These are phyloP conservation scores for Anas platyrhynchos DNA, from an alignment of 2,113 vertebrate species.

Conservation along the genomic window DNA sequence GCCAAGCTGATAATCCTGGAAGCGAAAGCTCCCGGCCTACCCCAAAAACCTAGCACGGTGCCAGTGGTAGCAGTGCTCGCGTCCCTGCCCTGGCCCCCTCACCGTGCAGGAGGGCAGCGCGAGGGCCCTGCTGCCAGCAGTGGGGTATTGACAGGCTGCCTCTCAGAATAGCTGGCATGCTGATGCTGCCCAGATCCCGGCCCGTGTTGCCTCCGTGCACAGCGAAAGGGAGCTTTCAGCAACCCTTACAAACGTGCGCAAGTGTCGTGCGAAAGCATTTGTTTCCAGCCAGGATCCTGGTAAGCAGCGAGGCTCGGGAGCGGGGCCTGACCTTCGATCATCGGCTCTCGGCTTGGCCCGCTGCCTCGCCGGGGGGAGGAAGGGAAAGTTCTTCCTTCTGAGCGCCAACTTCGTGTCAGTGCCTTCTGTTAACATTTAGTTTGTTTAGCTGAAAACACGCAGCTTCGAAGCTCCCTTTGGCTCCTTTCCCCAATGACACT, in stretches of 20 bases:
- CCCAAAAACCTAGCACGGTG: background rate
- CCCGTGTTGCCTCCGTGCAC: conserved; percentile 10
- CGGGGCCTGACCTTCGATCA: conserved; percentile 55
- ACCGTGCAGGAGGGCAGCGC: background rate
- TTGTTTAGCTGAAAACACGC: background rate
- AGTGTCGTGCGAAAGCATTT: conserved; percentile 39
- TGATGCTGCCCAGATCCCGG: background rate
- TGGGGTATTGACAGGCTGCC: conserved; percentile 17
- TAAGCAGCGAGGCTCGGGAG: conserved; percentile 47
- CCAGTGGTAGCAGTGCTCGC: background rate
- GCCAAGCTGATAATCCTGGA: background rate
- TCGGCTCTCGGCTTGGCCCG: conserved; percentile 24
- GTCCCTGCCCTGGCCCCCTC: background rate
- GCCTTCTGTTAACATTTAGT: conserved; percentile 27
- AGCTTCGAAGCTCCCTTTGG: background rate
- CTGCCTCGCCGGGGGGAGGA: conserved; percentile 20
- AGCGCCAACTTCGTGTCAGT: conserved; percentile 42
- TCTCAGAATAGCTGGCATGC: background rate
- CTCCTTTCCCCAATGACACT: background rate
- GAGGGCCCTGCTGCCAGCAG: background rate
- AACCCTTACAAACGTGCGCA: background rate
- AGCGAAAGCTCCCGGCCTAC: background rate
- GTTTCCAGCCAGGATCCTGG: conserved; percentile 41
- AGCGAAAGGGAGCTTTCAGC: conserved; percentile 57
- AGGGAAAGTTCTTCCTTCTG: conserved; percentile 41